Base-by-base conservation (phyloP, 2,797 vertebrate species). In the Syngnathus acus region DNA sequence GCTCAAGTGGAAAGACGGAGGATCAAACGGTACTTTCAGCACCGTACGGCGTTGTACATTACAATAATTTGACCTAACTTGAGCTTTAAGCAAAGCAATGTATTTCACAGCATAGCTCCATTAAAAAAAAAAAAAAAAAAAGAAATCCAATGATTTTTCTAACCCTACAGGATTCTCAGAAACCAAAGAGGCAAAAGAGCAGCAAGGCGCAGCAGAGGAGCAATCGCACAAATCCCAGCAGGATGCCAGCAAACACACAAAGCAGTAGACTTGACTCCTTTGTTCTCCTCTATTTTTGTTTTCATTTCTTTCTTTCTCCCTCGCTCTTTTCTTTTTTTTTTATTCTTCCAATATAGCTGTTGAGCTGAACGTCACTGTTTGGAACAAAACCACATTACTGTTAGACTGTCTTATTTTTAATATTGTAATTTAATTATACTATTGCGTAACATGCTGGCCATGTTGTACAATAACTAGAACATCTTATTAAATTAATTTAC, bases 1-100 rank as follows among this genome's bases (percentile, higher is more conserved):
- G 82, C 87, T 95, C 76, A 94, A 95, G 78, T 96, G 95, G 95
- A 97, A 95, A 84, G 94, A 96, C 54, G 85, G 90, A 68, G 92
- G 92, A 13, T 90, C 92, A 23, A 94, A 93, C 7, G 94, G 95
- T 96, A 45, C 1, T 40, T 42, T 61, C 38, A n/a, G 9, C 38
- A 21, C n/a, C 50, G 21, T 9, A 21, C n/a, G 50, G 32, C 7
- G 10, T 11, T 9, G 9, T 38, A 9, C 14, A 17, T 4, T 26
- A 3, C 9, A 11, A 23, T 23, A 23, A 26, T 54, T 13, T 10
- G 53, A 1, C 6, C 47, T 17, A 19, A 48, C 1, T 48, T 17
- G 47, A 48, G 43, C 43, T 14, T 45, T 16, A 45, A 45, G 14
- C 5, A 1, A 19, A 17, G 16, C 47, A 47, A 47, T 32, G 32